These are phyloP conservation scores for Cavia porcellus DNA, from an alignment of 2,113 vertebrate species.

Conservation along the genomic window DNA sequence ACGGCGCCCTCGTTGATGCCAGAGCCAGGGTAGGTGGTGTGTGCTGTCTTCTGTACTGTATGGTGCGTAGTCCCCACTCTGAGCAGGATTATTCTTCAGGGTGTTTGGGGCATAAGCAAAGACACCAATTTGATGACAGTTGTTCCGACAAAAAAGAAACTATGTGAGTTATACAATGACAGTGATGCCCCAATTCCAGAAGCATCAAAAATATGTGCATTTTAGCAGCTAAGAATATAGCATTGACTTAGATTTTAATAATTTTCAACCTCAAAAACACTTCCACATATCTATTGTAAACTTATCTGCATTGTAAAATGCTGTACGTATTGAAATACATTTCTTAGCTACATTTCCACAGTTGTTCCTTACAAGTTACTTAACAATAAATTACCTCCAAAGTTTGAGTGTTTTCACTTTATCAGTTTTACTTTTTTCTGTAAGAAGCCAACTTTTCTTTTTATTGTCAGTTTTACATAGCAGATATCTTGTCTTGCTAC, in stretches of 20 bases:
- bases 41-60: fast-evolving
- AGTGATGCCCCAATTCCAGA: neutral
- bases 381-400: neutral
- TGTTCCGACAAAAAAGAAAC: neutral
- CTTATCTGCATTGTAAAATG: neutral
- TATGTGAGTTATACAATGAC: neutral
- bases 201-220: neutral
- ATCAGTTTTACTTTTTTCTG: neutral
- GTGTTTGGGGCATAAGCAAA: neutral
- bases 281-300: neutral
- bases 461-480: neutral
- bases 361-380: neutral
- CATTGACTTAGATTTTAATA: neutral
- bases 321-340: neutral
- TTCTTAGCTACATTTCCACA: neutral
- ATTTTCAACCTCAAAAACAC: neutral
- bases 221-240: neutral
- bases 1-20: constrained; percentile 96
- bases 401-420: neutral
- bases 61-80: fast-evolving
- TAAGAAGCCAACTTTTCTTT: neutral
- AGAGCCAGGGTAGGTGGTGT: constrained; percentile 94
- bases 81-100: neutral
- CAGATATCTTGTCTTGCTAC: neutral
- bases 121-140: neutral